Evolutionary conservation across 2,797 vertebrate species (phyloP).

Genomic region (Apodemus agrarius): DNA sequence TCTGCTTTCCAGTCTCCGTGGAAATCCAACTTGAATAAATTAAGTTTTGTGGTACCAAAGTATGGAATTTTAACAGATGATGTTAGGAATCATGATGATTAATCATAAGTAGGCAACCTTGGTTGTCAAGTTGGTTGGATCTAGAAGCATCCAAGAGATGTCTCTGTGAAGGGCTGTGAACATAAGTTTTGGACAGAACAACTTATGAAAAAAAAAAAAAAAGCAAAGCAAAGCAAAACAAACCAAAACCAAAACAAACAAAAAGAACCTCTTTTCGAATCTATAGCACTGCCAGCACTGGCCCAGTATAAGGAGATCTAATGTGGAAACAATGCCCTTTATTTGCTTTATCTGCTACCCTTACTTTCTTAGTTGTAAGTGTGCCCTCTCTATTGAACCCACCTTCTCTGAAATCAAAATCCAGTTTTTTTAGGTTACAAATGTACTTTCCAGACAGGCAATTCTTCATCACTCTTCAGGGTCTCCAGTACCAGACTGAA

Average conservation of each 20-base stretch:
- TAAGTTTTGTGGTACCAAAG: not conserved
- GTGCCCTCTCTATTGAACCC: not conserved
- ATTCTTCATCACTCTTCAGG: not conserved
- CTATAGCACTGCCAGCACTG: too few species aligned
- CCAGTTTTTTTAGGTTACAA: not conserved
- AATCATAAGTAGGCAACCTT: not conserved
- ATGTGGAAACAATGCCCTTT: not conserved
- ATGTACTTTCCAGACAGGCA: too few species aligned
- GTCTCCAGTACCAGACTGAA: too few species aligned
- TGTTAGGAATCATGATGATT: not conserved
- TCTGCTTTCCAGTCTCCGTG: not conserved
- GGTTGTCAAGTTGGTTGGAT: not conserved
- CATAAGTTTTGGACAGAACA: not conserved
- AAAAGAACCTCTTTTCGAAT: too few species aligned
- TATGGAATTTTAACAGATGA: not conserved
- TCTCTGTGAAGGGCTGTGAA: not conserved
- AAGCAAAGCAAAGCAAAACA: too few species aligned
- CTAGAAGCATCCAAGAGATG: not conserved
- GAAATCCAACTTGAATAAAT: not conserved
- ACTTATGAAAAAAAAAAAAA: too few species aligned
- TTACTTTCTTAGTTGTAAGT: not conserved
- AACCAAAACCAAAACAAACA: too few species aligned
- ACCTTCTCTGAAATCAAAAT: not conserved
- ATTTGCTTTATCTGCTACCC: not conserved
- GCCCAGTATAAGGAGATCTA: not conserved